Evolutionary conservation across 2,113 vertebrate species (phyloP).

Genomic region (Marmota flaviventris): DNA sequence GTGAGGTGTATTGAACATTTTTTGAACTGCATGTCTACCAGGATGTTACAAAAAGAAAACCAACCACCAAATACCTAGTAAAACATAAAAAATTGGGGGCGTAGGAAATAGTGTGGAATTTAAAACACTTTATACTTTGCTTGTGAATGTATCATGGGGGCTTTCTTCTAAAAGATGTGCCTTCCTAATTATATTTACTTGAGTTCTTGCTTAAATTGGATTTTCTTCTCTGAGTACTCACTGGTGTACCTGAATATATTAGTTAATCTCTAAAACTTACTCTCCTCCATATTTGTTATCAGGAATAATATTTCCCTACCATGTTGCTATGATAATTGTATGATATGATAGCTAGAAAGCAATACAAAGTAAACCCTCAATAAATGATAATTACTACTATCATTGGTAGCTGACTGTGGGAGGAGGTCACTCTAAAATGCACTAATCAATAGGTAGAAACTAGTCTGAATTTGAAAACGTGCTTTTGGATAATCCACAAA

Average conservation of each 20-base stretch:
- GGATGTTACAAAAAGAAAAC: constrained; percentile 56
- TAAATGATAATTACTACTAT: background rate
- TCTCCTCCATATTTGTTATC: constrained; percentile 26
- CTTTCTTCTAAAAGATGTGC: constrained; percentile 8
- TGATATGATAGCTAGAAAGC: background rate
- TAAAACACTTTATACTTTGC: constrained; percentile 56
- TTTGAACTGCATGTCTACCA: background rate
- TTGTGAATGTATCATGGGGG: background rate
- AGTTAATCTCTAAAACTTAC: constrained; percentile 33
- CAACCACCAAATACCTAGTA: background rate
- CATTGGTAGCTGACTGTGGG: background rate
- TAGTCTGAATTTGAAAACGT: constrained; percentile 37
- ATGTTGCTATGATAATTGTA: constrained; percentile 44
- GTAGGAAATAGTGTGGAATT: constrained; percentile 43
- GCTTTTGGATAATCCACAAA: constrained; percentile 23
- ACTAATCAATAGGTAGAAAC: constrained; percentile 59
- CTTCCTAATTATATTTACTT: constrained; percentile 46
- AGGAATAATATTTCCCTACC: background rate
- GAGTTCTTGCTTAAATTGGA: constrained; percentile 42
- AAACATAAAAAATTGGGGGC: background rate
- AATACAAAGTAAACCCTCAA: background rate
- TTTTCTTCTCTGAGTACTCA: constrained; percentile 1
- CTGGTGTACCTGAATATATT: background rate
- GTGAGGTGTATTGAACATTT: background rate
- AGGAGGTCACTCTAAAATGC: constrained; percentile 14